A percentile compares a stretch with the other conserved stretches of the same genome.
Conservation (phyloP, 2,888 invertebrate genomes). For the Patella ulyssiponensis region DNA sequence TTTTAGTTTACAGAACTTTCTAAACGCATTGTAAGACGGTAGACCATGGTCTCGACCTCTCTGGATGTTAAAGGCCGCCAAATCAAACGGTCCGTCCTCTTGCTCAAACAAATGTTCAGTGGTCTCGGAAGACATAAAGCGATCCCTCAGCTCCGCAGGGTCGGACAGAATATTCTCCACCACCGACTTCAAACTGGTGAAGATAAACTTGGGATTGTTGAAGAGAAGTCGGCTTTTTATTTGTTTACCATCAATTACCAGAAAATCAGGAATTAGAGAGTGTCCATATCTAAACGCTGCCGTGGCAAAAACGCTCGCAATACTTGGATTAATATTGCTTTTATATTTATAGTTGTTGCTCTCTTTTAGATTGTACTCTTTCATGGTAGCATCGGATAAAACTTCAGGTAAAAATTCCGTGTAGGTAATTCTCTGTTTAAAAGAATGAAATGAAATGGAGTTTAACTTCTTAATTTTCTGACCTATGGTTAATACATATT, state of each 20-base stretch:
- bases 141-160: background rate
- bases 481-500: too few relatives aligned
- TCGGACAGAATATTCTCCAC: background rate
- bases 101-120: background rate
- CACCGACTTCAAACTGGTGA: background rate
- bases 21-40: background rate
- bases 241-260: background rate
- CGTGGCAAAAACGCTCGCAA: slow-evolving; percentile 60
- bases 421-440: slow-evolving; percentile 73
- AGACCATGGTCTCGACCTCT: background rate
- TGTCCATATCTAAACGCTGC: slow-evolving; percentile 47
- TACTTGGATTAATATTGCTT: slow-evolving; percentile 46
- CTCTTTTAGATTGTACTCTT: slow-evolving; percentile 88
- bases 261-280: slow-evolving; percentile 43
- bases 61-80: background rate
- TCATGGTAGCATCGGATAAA: slow-evolving; percentile 91
- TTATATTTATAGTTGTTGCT: slow-evolving; percentile 75
- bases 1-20: background rate
- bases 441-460: background rate
- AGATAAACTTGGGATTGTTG: background rate
- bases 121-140: background rate
- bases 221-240: background rate
- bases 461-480: too few relatives aligned
- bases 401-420: slow-evolving; percentile 81
- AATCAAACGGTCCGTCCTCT: background rate